Base-by-base conservation (phyloP, 2,113 vertebrate genomes). In the Sylvietta virens region DNA sequence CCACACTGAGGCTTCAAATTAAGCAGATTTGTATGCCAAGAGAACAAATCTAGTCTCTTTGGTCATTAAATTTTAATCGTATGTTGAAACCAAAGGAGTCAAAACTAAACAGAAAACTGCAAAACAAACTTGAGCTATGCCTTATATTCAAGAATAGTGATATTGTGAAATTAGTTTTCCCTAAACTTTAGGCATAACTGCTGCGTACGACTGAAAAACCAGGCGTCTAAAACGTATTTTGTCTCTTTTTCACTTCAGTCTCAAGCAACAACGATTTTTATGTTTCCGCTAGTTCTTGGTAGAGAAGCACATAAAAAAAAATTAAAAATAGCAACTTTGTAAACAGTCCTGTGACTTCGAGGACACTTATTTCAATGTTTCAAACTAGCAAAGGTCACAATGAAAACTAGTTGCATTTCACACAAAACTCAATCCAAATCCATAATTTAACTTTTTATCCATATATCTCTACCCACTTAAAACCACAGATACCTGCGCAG, bases 391-490 rank as follows among this genome's bases (percentile, higher is more conserved):
- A 21, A 0, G 2, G 37, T 16, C 15, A 44, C 35, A 51, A 44
- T 3, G 40, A 74, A 74, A 76, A n/a, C 54, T 48, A 39, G 15
- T 6, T 40, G 39, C 33, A 15, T 11, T 53, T 42, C 42, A 13
- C 0, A n/a, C 0, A 2, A 57, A 45, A 30, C 22, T 19, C 13
- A 17, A 2, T 0, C 6, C 40, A 57, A 70, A 31, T 2, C 2
- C 11, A 0, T 2, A 12, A 16, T 4, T 45, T 9, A 53, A 13
- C 13, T 58, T 72, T 42, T 35, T 2, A 51, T 27, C 13, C 21
- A 3, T 2, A 2, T 6, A 0, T 1, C 18, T 15, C 30, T 16
- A 30, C 5, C 15, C 23, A 6, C 35, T 50, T 20, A 15, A n/a
- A 35, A 44, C 4, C 11, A 12, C 2, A 18, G 0, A 0, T 5